A percentile compares a stretch with the other conserved stretches of the same genome.
phyloP scores from a whole-genome alignment of 2,797 vertebrate genomes.

The Trachops cirrhosus region DNA sequence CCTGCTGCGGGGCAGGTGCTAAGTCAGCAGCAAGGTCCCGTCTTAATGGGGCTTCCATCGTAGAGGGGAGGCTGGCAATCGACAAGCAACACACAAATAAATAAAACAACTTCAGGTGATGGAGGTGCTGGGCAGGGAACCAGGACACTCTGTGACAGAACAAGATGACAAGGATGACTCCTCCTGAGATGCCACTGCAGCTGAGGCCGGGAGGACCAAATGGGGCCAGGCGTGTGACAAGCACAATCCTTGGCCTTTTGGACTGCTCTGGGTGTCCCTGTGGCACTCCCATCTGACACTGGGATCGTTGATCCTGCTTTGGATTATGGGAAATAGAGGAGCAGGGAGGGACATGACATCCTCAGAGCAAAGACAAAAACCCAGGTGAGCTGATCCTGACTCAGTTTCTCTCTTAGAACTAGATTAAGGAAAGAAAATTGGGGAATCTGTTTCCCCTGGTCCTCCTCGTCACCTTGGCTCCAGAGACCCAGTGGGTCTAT shows the following conservation, averaged over 20 bases:
- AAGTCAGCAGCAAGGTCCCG: background rate
- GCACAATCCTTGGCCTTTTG: accelerated
- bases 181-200: accelerated
- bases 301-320: too few species aligned
- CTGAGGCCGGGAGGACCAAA: background rate
- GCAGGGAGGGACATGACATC: accelerated
- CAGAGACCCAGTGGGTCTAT: background rate
- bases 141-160: accelerated
- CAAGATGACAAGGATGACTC: background rate
- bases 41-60: background rate
- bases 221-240: accelerated
- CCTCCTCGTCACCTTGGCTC: background rate
- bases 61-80: too few species aligned
- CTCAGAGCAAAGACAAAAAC: background rate
- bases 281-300: accelerated
- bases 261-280: accelerated
- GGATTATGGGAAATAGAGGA: background rate
- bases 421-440: background rate
- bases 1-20: accelerated
- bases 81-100: background rate
- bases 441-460: too few species aligned
- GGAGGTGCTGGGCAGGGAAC: background rate
- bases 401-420: background rate
- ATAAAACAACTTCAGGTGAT: accelerated
- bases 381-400: background rate